Conservation (phyloP, 53 echinoderm and acorn worm genomes). For the Temnopleurus reevesii region DNA sequence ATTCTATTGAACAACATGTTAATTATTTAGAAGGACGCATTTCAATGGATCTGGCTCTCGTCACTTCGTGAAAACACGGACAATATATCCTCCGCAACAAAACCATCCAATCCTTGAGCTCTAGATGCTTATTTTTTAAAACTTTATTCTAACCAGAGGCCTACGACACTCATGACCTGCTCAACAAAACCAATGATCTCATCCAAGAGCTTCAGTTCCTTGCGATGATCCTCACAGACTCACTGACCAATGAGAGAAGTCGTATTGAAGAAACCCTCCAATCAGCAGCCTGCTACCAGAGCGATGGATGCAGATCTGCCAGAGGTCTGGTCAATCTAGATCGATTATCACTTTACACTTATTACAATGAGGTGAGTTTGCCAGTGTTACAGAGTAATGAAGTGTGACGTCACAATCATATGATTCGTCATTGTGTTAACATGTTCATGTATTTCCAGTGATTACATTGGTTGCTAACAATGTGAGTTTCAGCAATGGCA, state of each 20-base stretch:
- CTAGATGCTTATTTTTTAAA: neutral
- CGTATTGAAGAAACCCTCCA: constrained; percentile 30
- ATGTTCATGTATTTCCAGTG: too few species aligned
- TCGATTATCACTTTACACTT: neutral
- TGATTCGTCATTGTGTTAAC: too few species aligned
- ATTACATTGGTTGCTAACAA: too few species aligned
- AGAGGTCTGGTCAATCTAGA: constrained; percentile 6
- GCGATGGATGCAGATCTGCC: neutral
- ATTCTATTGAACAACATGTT: too few species aligned
- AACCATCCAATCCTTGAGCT: too few species aligned
- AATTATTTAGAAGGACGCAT: too few species aligned
- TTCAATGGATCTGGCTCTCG: too few species aligned
- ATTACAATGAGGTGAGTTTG: constrained; percentile 22
- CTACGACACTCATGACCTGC: neutral
- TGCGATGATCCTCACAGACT: neutral
- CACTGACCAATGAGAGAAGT: neutral
- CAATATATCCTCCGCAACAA: too few species aligned
- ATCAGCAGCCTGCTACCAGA: neutral
- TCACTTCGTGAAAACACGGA: too few species aligned
- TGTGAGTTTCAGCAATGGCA: too few species aligned
- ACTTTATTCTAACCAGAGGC: neutral
- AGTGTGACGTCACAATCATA: too few species aligned
- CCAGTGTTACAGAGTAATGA: too few species aligned
- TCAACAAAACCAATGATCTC: constrained; percentile 17
- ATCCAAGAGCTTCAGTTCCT: constrained; percentile 7